Evolutionary conservation across 2,888 invertebrate species (phyloP).

Genomic region (Malacosoma neustria): DNA sequence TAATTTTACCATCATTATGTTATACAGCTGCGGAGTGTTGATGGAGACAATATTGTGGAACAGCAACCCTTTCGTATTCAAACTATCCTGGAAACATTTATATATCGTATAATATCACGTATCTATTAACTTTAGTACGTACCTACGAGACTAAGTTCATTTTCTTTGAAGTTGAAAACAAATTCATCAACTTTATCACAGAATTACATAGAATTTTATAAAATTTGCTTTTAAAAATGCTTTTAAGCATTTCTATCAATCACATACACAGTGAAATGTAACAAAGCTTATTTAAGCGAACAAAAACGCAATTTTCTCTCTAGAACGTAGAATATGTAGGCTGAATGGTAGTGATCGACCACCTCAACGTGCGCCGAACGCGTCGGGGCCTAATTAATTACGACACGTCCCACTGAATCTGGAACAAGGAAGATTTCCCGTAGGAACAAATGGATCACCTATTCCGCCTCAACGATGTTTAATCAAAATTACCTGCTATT

Average conservation of each 20-base stretch:
- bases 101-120: no score
- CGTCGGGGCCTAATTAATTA: constrained; percentile 16
- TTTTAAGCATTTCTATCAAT: neutral
- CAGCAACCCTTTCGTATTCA: no score
- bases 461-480: constrained; percentile 2
- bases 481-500: constrained; percentile 1
- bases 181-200: no score
- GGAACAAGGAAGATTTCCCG: constrained; percentile 12
- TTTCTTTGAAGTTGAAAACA: no score
- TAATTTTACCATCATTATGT: constrained; percentile 11
- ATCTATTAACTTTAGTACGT: no score
- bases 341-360: constrained; percentile 5
- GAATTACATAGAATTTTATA: no score
- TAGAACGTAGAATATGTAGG: constrained; percentile 3
- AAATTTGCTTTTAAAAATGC: no score
- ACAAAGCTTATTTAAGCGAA: neutral
- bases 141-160: no score
- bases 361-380: constrained; percentile 4
- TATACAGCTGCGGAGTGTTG: constrained; percentile 1
- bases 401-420: constrained; percentile 13
- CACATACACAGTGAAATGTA: neutral
- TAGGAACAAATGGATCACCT: constrained; percentile 5
- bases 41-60: no score
- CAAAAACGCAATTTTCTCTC: neutral
- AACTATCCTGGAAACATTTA: no score